Evolutionary conservation across 2,113 vertebrate species (phyloP), one percentile per base, ranked within the genome.

Genomic region (Fulmarus glacialis): DNA sequence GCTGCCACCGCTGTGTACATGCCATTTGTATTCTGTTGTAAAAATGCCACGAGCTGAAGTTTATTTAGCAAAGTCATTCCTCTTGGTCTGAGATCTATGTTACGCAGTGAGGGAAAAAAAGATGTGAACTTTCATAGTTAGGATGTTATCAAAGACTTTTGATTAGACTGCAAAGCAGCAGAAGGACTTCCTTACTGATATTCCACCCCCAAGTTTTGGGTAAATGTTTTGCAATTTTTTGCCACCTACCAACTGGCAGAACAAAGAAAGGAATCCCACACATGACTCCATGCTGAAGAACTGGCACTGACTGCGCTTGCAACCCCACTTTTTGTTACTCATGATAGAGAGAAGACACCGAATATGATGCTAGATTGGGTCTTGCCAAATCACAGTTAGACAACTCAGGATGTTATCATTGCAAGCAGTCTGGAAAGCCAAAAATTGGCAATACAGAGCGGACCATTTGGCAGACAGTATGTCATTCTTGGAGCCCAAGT

Each of bases 381-480:
- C 74, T 60, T 93, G 92, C 92, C 93, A 95, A 32, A 43, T 93
- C 73, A 6, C 70, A 68, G 91, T 82, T 56, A 12, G 59, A 58
- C 48, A 26, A 9, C 85, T 70, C 55, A 12, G 73, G 82, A 32
- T 75, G 87, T 68, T 82, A 3, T 43, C 84, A 1, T 45, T 50
- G 67, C 5, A 1, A 70, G 90, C 87, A 89, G 80, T n/a, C 80
- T 89, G 91, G 87, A 60, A 92, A 96, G 50, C 48, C 92, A 60
- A 72, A 42, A 68, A 18, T 0, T 90, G 88, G 90, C 90, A 70
- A 5, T 13, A 3, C 21, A 40, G 74, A 82, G 88, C 67, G 53
- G 93, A 62, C 13, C 92, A 42, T 86, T 96, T 96, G 95, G 94
- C 92, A 95, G 82, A 81, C 2, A 5, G 82, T 52, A 12, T 96